Conservation (phyloP, 1,140 invertebrate species). For the Drosophila sp. region DNA sequence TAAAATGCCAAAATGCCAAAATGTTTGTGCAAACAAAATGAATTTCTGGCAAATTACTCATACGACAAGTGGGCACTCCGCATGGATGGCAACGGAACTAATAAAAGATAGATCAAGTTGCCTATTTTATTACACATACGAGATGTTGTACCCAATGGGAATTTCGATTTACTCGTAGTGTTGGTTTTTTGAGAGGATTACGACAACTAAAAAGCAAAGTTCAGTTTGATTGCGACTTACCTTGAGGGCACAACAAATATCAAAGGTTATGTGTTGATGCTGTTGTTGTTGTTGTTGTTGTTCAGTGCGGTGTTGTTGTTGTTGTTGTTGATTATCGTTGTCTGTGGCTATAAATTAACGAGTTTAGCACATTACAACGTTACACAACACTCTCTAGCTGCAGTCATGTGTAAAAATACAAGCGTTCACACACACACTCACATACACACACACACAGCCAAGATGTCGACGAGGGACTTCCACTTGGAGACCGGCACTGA, state of each 20-base stretch:
- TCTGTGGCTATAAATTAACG: slow-evolving; percentile 73
- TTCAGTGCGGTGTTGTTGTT: slow-evolving; percentile 53
- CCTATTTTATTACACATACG: slow-evolving; percentile 16
- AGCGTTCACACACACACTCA: slow-evolving; percentile 17
- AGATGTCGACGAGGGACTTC: slow-evolving; percentile 23
- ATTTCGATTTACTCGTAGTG: no score
- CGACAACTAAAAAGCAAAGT: slow-evolving; percentile 6
- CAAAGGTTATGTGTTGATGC: slow-evolving; percentile 53
- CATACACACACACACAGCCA: slow-evolving; percentile 20
- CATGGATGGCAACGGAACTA: no score
- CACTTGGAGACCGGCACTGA: slow-evolving; percentile 19
- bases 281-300: no score
- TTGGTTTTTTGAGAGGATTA: not conserved
- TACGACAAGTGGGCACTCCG: slow-evolving; percentile 12
- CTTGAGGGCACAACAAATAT: slow-evolving; percentile 57
- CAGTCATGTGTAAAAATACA: slow-evolving; percentile 29
- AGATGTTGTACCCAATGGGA: not conserved
- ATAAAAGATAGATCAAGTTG: slow-evolving; percentile 4
- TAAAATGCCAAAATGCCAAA: not conserved
- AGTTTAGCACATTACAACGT: slow-evolving; percentile 73
- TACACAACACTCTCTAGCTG: slow-evolving; percentile 40
- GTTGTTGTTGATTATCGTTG: slow-evolving; percentile 58
- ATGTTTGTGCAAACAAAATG: slow-evolving; percentile 10
- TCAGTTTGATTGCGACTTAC: slow-evolving; percentile 43
- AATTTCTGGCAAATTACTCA: slow-evolving; percentile 16